Conservation (phyloP, 1,140 invertebrate genomes). For the Lethocerus indicus region DNA sequence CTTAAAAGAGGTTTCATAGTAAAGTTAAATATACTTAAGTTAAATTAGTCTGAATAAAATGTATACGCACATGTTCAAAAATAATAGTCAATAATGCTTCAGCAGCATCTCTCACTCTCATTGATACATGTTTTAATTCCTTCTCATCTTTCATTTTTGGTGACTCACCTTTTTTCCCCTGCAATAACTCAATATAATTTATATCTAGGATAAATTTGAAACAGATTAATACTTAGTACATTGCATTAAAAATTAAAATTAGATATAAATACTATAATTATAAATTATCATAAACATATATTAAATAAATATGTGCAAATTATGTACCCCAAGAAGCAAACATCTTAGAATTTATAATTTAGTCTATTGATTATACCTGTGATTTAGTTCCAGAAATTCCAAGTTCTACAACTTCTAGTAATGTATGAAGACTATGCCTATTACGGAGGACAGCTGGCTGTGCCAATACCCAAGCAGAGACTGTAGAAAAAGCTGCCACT, state of each 20-base stretch:
- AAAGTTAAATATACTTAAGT: not conserved
- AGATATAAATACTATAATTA: not conserved
- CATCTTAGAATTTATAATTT: not conserved
- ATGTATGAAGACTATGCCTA: constrained; percentile 77
- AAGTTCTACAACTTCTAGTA: constrained; percentile 91
- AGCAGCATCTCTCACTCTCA: constrained; percentile 88
- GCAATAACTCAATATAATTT: constrained; percentile 8
- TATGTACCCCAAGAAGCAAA: not conserved
- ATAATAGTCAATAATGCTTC: constrained; percentile 81
- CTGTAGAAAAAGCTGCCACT: constrained; percentile 83
- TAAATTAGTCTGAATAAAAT: not conserved
- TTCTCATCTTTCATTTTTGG: constrained; percentile 90
- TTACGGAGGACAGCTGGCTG: constrained; percentile 78
- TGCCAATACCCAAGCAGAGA: constrained; percentile 80
- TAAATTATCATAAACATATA: not conserved
- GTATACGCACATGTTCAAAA: constrained; percentile 58
- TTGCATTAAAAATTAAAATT: not conserved
- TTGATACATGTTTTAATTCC: constrained; percentile 86
- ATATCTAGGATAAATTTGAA: no score
- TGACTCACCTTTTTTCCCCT: constrained; percentile 69
- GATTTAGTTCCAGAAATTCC: constrained; percentile 92
- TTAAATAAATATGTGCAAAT: not conserved
- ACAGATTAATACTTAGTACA: no score
- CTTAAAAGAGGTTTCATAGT: not conserved
- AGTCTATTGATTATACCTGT: constrained; percentile 27